phyloP scores from a whole-genome alignment of 1,140 invertebrate species.

The Venturia canescens region DNA sequence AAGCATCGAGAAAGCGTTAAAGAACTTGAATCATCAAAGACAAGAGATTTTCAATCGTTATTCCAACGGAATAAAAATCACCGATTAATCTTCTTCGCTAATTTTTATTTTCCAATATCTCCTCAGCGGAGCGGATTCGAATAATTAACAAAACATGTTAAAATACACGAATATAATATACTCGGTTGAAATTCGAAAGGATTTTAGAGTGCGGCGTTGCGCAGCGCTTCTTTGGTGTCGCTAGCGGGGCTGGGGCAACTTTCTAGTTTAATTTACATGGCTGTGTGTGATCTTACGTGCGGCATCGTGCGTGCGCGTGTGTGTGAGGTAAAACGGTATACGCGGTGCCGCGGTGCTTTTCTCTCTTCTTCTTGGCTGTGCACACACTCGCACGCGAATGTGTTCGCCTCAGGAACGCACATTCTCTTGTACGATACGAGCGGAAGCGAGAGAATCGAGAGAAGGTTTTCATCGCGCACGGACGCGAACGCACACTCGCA shows the following conservation, averaged over 20 bases:
- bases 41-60: too few species aligned
- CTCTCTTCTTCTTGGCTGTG: conserved; percentile 40
- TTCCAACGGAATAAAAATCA: too few species aligned
- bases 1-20: too few species aligned
- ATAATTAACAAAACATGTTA: too few species aligned
- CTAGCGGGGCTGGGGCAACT: conserved; percentile 70
- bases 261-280: conserved; percentile 75
- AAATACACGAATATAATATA: too few species aligned
- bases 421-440: conserved; percentile 3
- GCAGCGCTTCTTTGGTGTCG: conserved; percentile 69
- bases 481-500: conserved; percentile 21
- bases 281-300: conserved; percentile 55
- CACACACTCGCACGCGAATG: not conserved
- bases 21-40: too few species aligned
- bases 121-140: too few species aligned
- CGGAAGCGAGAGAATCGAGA: conserved; percentile 41
- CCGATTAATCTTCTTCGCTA: too few species aligned
- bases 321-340: conserved; percentile 27
- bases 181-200: conserved; percentile 76
- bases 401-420: conserved; percentile 12
- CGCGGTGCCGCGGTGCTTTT: conserved; percentile 15
- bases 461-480: conserved; percentile 8
- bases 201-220: conserved; percentile 63
- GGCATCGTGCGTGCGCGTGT: conserved; percentile 43
- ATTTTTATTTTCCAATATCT: too few species aligned